Percentiles rank a stretch among this genome's conserved stretches.
Conservation (phyloP, 1,140 invertebrate genomes). For the Diabrotica undecimpunctata region DNA sequence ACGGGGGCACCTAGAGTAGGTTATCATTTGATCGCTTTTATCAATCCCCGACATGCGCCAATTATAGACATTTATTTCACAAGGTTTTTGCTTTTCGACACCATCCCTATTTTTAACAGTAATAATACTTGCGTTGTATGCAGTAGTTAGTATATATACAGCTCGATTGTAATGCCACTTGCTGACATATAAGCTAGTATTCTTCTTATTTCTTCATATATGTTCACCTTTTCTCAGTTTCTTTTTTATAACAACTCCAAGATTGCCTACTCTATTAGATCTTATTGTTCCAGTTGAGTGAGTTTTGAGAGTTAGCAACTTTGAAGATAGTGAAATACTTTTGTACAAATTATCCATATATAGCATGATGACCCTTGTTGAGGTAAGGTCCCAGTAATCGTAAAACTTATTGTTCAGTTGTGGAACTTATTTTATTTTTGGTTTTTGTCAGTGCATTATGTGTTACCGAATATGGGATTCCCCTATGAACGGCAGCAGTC, state of each 20-base stretch:
- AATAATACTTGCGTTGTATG: slow-evolving; percentile 13
- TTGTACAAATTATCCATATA: no score
- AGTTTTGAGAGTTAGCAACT: slow-evolving; percentile 10
- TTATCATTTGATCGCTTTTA: no score
- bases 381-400: slow-evolving; percentile 8
- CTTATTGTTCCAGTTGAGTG: slow-evolving; percentile 12
- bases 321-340: slow-evolving; percentile 8
- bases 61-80: no score
- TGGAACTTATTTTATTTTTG: slow-evolving; percentile 6
- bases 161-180: slow-evolving; percentile 18
- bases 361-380: slow-evolving; percentile 15
- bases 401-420: slow-evolving; percentile 9
- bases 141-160: slow-evolving; percentile 14
- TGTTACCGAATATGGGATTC: no score
- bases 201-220: slow-evolving; percentile 17
- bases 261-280: slow-evolving; percentile 10
- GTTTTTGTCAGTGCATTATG: no score
- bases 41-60: no score
- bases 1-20: no score
- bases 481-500: no score
- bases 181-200: slow-evolving; percentile 1
- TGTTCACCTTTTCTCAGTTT: slow-evolving; percentile 15
- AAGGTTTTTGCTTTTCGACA: no score
- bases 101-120: no score
- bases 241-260: slow-evolving; percentile 15